A percentile compares a stretch with the other conserved stretches of the same genome.
Conservation (phyloP, 2,888 invertebrate genomes). For the Nomada fucata region DNA sequence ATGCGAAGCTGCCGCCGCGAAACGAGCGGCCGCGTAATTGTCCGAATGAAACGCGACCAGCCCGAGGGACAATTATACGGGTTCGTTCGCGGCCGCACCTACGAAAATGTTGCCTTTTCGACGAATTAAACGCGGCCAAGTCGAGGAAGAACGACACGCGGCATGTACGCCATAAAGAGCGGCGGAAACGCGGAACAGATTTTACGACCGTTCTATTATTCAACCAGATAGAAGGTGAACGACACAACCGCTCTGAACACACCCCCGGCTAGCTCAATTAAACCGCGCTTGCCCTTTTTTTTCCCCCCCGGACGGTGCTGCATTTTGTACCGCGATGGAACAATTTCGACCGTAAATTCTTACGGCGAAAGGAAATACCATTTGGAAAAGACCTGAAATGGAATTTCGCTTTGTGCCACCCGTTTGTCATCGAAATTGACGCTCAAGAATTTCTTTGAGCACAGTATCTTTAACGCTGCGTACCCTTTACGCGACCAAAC, state of each 20-base stretch:
- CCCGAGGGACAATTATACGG: conserved; percentile 39
- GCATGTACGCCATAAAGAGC: conserved; percentile 35
- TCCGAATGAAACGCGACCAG: conserved; percentile 53
- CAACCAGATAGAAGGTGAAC: conserved; percentile 49
- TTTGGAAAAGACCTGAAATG: background rate
- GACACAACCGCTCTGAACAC: conserved; percentile 24
- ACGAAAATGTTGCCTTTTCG: conserved; percentile 47
- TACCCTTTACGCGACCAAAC: too few relatives aligned
- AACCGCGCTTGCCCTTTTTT: conserved; percentile 23
- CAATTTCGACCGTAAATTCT: conserved; percentile 1
- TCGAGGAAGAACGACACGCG: conserved; percentile 26
- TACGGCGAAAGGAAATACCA: background rate
- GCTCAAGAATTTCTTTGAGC: too few relatives aligned
- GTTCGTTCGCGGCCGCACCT: conserved; percentile 14
- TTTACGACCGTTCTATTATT: conserved; percentile 52
- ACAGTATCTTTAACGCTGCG: too few relatives aligned
- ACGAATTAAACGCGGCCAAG: conserved; percentile 48
- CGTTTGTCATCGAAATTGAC: too few relatives aligned
- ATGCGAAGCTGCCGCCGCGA: conserved; percentile 52
- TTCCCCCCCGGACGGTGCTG: conserved; percentile 11
- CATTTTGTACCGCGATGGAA: conserved; percentile 1
- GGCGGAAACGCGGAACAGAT: conserved; percentile 49
- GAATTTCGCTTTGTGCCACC: too few relatives aligned
- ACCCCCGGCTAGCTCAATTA: conserved; percentile 44
- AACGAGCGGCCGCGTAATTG: conserved; percentile 55